A percentile compares a stretch with the other conserved stretches of the same genome.
Conservation (phyloP, 2,797 vertebrate species). For the Coregonus sp. region DNA sequence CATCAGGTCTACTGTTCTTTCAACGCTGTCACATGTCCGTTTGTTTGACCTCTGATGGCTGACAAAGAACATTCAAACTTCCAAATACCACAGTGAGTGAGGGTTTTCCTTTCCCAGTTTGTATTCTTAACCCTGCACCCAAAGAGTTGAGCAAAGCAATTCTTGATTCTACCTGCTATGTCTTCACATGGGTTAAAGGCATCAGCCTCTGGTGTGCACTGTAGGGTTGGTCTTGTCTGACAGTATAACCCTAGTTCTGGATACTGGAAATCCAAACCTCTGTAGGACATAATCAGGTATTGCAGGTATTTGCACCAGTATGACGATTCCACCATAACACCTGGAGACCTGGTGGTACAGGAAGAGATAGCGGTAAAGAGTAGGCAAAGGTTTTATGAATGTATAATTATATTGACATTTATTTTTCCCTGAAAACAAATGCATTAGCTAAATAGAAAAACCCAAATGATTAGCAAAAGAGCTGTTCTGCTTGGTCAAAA, state of each 20-base stretch:
- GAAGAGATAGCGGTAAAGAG: slow-evolving; percentile 7
- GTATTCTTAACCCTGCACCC: too few species aligned
- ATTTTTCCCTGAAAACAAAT: neutral
- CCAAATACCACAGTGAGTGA: too few species aligned
- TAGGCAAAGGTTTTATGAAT: neutral
- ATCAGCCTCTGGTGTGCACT: slow-evolving; percentile 82
- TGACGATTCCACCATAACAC: slow-evolving; percentile 23
- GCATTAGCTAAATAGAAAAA: neutral
- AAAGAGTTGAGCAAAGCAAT: too few species aligned
- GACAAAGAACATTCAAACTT: too few species aligned
- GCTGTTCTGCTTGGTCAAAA: too few species aligned
- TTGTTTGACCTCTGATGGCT: too few species aligned
- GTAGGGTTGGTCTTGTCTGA: slow-evolving; percentile 57
- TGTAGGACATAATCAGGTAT: slow-evolving; percentile 41
- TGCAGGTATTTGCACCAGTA: slow-evolving; percentile 14
- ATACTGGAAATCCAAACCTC: slow-evolving; percentile 62
- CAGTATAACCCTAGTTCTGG: slow-evolving; percentile 59
- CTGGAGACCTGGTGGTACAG: slow-evolving; percentile 39
- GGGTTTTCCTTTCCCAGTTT: too few species aligned
- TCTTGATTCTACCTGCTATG: slow-evolving; percentile 62
- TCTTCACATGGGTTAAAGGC: slow-evolving; percentile 89
- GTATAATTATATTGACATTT: neutral
- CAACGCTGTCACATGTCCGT: too few species aligned
- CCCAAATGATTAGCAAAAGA: neutral
- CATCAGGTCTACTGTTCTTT: too few species aligned